A percentile compares a stretch with the other conserved stretches of the same genome.
Evolutionary conservation across 2,797 vertebrate genomes (phyloP).

Genomic region (Erpetoichthys calabaricus): DNA sequence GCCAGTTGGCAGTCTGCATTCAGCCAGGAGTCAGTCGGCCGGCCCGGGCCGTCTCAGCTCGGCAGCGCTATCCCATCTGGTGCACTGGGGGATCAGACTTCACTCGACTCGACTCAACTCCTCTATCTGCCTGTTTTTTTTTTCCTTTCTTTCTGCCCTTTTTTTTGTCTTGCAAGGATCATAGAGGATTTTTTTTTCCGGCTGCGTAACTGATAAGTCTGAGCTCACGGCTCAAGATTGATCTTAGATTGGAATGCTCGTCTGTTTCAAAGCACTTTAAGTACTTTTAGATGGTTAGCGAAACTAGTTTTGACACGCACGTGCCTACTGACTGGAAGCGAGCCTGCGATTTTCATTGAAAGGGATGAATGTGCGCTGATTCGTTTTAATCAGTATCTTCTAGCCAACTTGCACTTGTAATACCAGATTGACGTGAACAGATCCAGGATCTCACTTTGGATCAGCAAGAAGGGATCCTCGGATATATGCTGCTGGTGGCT

Average conservation of each 20-base stretch:
- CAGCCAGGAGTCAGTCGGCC: slow-evolving; percentile 26
- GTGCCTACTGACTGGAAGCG: too few species aligned
- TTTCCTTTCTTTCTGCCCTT: slow-evolving; percentile 13
- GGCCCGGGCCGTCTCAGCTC: slow-evolving; percentile 17
- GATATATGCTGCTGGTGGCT: too few species aligned
- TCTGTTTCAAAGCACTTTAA: slow-evolving; percentile 5
- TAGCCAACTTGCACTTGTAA: too few species aligned
- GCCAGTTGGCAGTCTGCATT: slow-evolving; percentile 45
- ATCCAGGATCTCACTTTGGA: too few species aligned
- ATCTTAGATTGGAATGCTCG: slow-evolving; percentile 2
- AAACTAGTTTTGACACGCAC: too few species aligned
- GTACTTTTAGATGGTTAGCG: too few species aligned
- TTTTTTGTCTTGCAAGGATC: slow-evolving; percentile 19
- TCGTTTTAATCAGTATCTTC: too few species aligned
- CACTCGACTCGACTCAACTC: slow-evolving; percentile 20
- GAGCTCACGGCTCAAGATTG: not conserved
- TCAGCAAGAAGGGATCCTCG: too few species aligned
- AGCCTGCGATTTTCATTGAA: too few species aligned
- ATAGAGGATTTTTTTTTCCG: slow-evolving; percentile 9
- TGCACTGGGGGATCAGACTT: slow-evolving; percentile 26
- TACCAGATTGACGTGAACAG: too few species aligned
- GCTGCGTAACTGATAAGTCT: slow-evolving; percentile 2
- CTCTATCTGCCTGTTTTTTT: too few species aligned
- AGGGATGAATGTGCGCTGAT: too few species aligned
- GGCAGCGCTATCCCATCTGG: slow-evolving; percentile 34